phyloP scores from a whole-genome alignment of 1,140 invertebrate genomes.

The Drosophila hydei region DNA sequence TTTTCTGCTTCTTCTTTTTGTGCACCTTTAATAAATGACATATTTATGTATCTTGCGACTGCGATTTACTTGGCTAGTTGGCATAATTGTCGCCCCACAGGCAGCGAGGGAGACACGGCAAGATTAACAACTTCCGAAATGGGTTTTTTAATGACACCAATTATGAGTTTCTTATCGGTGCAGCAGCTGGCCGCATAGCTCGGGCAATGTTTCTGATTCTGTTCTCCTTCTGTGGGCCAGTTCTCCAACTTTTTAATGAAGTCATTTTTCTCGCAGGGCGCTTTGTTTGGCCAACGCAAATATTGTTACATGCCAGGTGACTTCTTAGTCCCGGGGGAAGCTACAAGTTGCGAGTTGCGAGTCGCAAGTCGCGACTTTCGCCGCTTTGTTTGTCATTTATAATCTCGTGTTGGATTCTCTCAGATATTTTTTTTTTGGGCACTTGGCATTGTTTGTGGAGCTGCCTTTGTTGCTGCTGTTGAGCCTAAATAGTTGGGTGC shows the following conservation, averaged over 20 bases:
- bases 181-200: conserved; percentile 51
- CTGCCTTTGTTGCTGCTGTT: conserved; percentile 20
- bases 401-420: conserved; percentile 41
- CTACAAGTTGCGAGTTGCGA: conserved; percentile 7
- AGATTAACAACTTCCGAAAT: conserved; percentile 81
- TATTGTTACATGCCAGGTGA: conserved; percentile 58
- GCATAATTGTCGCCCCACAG: conserved; percentile 60
- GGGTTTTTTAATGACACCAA: conserved; percentile 80
- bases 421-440: conserved; percentile 5
- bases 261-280: conserved; percentile 56
- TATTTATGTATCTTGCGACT: conserved; percentile 66
- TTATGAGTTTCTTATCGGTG: conserved; percentile 79
- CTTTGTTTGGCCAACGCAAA: conserved; percentile 52
- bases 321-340: conserved; percentile 7
- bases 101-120: conserved; percentile 9
- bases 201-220: conserved; percentile 5
- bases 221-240: not conserved
- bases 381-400: conserved; percentile 68
- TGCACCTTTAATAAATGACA: conserved; percentile 74
- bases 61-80: conserved; percentile 58
- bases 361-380: conserved; percentile 46
- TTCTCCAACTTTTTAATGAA: conserved; percentile 76
- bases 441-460: conserved; percentile 34
- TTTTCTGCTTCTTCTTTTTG: not conserved
- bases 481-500: conserved; percentile 45